phyloP scores from a whole-genome alignment of 2,888 invertebrate genomes.

The Glyphotaelius pellucidus region DNA sequence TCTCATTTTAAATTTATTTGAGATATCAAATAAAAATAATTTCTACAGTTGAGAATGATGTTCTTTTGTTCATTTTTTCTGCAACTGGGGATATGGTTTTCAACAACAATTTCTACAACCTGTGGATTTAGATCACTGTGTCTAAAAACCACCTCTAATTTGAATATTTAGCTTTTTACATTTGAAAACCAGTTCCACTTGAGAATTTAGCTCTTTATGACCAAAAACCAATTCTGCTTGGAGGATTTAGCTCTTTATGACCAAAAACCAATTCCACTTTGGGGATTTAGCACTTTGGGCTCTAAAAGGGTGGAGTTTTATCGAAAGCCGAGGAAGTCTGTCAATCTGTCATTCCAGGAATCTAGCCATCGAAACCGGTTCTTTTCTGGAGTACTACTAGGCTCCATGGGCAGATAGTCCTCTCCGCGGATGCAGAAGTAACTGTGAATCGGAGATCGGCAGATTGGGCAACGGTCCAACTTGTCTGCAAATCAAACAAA shows the following conservation, averaged over 20 bases:
- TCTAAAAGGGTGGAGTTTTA: slow-evolving; percentile 49
- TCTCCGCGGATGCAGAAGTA: slow-evolving; percentile 90
- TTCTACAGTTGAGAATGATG: not conserved
- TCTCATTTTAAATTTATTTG: not conserved
- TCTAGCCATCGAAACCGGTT: slow-evolving; percentile 75
- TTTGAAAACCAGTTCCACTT: not conserved
- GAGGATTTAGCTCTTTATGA: not conserved
- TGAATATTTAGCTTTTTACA: slow-evolving; percentile 5
- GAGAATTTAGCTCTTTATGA: not conserved
- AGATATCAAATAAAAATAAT: not conserved
- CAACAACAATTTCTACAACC: no score
- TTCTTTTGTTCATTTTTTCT: not conserved
- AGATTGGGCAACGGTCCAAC: slow-evolving; percentile 91
- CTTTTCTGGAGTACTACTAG: slow-evolving; percentile 73
- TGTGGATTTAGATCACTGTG: no score
- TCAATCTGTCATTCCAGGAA: slow-evolving; percentile 84
- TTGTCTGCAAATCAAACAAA: slow-evolving; percentile 76
- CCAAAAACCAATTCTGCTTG: not conserved
- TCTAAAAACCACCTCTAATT: not conserved
- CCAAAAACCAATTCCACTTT: not conserved
- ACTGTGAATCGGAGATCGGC: slow-evolving; percentile 88
- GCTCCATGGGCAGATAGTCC: slow-evolving; percentile 81
- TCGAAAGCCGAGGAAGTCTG: slow-evolving; percentile 84
- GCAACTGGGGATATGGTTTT: no score
- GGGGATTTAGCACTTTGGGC: not conserved